Percentiles rank a stretch among this genome's conserved stretches.
Evolutionary conservation across 2,797 vertebrate genomes (phyloP).

Genomic region (Rhynchotus rufescens): DNA sequence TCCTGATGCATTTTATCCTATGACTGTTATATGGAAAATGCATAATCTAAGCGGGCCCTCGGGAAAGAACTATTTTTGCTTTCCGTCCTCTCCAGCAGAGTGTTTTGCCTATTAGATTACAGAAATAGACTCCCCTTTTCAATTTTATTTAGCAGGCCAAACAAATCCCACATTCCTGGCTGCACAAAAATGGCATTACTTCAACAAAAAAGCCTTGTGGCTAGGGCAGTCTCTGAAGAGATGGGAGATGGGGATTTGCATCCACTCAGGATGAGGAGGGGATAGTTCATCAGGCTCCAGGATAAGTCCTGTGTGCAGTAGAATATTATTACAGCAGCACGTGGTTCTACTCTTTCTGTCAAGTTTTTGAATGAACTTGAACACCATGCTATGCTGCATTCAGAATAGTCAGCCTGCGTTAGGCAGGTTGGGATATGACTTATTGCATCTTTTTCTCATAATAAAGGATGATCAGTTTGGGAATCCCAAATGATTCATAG

Average conservation of each 20-base stretch:
- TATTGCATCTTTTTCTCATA: not conserved
- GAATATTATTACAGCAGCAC: not conserved
- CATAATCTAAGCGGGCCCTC: not conserved
- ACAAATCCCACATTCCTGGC: conserved; percentile 27
- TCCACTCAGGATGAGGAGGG: not conserved
- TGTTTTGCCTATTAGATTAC: conserved; percentile 43
- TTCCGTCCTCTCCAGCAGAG: not conserved
- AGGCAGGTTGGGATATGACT: not conserved
- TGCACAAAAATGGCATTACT: conserved; percentile 17
- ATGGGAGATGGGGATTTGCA: not conserved
- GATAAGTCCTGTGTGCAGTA: not conserved
- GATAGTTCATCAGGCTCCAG: not conserved
- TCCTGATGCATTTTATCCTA: conserved; percentile 1
- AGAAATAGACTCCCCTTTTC: conserved; percentile 30
- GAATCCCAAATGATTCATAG: not conserved
- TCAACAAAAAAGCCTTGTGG: conserved; percentile 12
- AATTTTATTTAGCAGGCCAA: conserved; percentile 31
- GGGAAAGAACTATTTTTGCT: conserved; percentile 27
- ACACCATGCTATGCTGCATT: not conserved
- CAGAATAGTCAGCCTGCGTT: not conserved
- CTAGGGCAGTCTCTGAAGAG: not conserved
- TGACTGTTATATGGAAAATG: conserved; percentile 25
- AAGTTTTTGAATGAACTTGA: not conserved
- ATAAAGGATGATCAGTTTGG: not conserved
- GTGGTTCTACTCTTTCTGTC: not conserved